Evolutionary conservation across 2,797 vertebrate genomes (phyloP).

Genomic region (Ficedula albicollis): DNA sequence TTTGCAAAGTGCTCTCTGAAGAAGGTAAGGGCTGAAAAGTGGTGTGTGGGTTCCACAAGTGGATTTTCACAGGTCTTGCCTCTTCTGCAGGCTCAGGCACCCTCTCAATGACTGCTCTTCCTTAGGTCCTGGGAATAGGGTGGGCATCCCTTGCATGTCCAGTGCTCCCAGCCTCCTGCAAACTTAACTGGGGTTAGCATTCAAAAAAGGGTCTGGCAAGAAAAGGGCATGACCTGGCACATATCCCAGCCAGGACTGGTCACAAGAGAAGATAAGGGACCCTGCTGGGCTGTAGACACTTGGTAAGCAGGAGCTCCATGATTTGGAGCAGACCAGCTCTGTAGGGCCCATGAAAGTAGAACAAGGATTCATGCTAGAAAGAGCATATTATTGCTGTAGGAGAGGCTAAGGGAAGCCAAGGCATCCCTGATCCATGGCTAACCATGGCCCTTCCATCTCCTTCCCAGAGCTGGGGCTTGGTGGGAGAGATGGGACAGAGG

Average conservation of each 20-base stretch:
- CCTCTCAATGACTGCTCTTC: background rate
- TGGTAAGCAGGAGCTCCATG: background rate
- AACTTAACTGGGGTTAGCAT: background rate
- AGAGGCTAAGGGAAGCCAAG: background rate
- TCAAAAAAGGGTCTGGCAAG: background rate
- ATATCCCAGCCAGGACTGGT: background rate
- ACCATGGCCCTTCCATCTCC: background rate
- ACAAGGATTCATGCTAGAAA: background rate
- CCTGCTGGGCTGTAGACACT: background rate
- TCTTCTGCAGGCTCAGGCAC: background rate
- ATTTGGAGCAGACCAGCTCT: background rate
- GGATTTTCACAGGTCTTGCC: background rate
- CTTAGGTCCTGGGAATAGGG: background rate
- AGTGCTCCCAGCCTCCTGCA: background rate
- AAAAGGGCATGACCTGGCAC: background rate
- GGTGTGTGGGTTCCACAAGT: background rate
- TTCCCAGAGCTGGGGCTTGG: background rate
- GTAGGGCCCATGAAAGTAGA: background rate
- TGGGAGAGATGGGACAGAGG: background rate
- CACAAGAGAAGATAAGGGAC: accelerated
- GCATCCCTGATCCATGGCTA: background rate
- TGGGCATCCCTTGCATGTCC: background rate
- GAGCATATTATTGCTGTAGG: background rate
- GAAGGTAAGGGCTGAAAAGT: background rate
- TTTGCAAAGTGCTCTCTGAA: background rate